A percentile compares a stretch with the other conserved stretches of the same genome.
phyloP scores from a whole-genome alignment of 2,888 invertebrate genomes.

The Lycocerus yunnanus region DNA sequence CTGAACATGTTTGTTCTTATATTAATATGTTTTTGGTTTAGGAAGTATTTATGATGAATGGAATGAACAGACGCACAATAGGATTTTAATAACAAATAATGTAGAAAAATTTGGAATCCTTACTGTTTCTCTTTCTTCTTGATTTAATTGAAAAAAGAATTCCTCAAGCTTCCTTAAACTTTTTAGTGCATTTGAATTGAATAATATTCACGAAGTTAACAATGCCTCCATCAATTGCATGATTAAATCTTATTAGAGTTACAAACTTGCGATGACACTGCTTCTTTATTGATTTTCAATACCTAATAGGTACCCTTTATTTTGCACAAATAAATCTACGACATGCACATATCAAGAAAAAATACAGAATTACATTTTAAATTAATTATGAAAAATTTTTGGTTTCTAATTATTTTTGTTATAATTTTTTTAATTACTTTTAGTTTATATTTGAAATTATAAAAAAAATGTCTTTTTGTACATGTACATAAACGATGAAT shows the following conservation, averaged over 20 bases:
- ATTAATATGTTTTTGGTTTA: background rate
- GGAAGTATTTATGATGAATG: background rate
- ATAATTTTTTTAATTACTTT: no score
- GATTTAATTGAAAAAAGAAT: background rate
- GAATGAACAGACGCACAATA: background rate
- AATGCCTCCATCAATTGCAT: background rate
- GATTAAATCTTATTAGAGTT: background rate
- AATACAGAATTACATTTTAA: no score
- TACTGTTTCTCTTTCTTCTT: background rate
- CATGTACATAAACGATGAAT: no score
- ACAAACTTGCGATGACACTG: background rate
- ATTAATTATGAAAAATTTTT: no score
- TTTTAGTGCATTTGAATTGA: background rate
- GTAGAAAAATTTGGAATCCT: background rate
- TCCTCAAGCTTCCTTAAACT: background rate
- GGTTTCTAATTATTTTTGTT: no score
- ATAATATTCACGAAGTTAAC: background rate
- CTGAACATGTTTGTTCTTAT: background rate
- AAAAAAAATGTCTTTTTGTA: no score
- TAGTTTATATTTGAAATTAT: no score
- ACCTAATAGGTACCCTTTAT: background rate
- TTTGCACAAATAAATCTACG: background rate
- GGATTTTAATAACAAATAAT: background rate
- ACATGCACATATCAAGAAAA: no score
- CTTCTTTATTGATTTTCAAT: background rate